Percentiles rank a stretch among this genome's conserved stretches.
phyloP scores from a whole-genome alignment of 2,113 vertebrate genomes.

The Bambusicola thoracicus region DNA sequence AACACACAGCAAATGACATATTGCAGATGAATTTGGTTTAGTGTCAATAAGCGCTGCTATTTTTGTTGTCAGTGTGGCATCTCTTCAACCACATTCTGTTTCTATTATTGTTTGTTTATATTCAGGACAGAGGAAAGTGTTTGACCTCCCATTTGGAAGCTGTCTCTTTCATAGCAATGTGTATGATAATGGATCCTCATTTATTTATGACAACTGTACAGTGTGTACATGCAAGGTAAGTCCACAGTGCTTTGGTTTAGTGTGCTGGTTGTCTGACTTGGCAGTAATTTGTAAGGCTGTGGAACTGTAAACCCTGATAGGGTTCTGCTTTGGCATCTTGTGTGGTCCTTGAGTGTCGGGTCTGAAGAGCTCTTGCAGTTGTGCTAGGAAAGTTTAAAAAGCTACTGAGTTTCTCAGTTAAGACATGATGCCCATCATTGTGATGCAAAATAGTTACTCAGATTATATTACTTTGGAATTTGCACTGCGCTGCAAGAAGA shows the following conservation, averaged over 20 bases:
- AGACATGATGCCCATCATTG: not conserved
- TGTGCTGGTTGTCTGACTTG: not conserved
- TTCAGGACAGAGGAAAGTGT: constrained; percentile 96
- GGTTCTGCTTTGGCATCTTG: not conserved
- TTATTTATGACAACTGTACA: constrained; percentile 92
- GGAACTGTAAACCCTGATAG: not conserved
- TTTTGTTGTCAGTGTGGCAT: constrained; percentile 3
- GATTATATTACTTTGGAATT: not conserved
- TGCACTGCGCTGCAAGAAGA: not conserved
- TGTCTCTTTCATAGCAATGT: constrained; percentile 96
- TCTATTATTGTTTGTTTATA: constrained; percentile 37
- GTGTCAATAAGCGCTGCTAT: constrained; percentile 38
- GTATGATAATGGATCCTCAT: constrained; percentile 89
- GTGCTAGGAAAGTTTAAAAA: not conserved
- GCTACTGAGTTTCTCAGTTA: not conserved
- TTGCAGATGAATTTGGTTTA: constrained; percentile 25
- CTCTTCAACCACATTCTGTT: constrained; percentile 46
- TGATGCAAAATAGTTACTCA: not conserved
- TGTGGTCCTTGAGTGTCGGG: not conserved
- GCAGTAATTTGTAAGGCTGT: not conserved
- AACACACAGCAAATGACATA: constrained; percentile 13
- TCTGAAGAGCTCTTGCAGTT: not conserved
- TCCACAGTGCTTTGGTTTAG: not conserved
- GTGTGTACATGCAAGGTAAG: constrained; percentile 89
- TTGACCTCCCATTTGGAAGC: constrained; percentile 93